Conservation (phyloP, 2,113 vertebrate species). For the Paratilapia polleni region DNA sequence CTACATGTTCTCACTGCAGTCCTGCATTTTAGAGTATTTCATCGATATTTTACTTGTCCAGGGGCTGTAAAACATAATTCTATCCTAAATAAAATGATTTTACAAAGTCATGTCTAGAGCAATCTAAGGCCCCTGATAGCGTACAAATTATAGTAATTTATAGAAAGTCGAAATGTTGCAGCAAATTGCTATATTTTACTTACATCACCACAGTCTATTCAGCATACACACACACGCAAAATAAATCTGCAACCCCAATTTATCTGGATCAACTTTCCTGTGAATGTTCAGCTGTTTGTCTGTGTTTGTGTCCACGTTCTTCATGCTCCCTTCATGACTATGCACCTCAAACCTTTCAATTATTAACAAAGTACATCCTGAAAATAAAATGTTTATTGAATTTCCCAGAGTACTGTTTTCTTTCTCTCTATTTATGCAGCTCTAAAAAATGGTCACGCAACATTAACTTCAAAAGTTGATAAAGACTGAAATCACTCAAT, state of each 20-base stretch:
- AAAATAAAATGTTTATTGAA: slow-evolving; percentile 78
- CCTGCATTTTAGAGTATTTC: slow-evolving; percentile 23
- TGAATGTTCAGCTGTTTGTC: slow-evolving; percentile 70
- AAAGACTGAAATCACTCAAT: neutral
- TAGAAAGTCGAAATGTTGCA: neutral
- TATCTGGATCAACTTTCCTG: slow-evolving; percentile 32
- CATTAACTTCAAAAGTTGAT: no score
- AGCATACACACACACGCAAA: slow-evolving; percentile 10
- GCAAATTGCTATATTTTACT: slow-evolving; percentile 21
- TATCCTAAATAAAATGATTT: neutral
- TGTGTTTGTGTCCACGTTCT: slow-evolving; percentile 66
- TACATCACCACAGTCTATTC: neutral
- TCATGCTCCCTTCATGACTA: slow-evolving; percentile 77
- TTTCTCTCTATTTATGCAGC: slow-evolving; percentile 18
- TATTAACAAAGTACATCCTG: slow-evolving; percentile 59
- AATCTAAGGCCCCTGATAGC: slow-evolving; percentile 1
- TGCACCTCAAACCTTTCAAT: slow-evolving; percentile 80
- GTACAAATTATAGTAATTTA: slow-evolving; percentile 12
- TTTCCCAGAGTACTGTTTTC: slow-evolving; percentile 1
- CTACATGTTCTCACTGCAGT: slow-evolving; percentile 8
- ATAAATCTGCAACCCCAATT: slow-evolving; percentile 1
- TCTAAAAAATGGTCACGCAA: neutral
- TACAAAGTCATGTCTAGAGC: slow-evolving; percentile 5
- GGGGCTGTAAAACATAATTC: neutral
- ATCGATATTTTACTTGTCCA: slow-evolving; percentile 5